A percentile compares a stretch with the other conserved stretches of the same genome.
These are phyloP conservation scores for Odontesthes bonariensis DNA, from an alignment of 2,113 vertebrate species.

Conservation along the genomic window DNA sequence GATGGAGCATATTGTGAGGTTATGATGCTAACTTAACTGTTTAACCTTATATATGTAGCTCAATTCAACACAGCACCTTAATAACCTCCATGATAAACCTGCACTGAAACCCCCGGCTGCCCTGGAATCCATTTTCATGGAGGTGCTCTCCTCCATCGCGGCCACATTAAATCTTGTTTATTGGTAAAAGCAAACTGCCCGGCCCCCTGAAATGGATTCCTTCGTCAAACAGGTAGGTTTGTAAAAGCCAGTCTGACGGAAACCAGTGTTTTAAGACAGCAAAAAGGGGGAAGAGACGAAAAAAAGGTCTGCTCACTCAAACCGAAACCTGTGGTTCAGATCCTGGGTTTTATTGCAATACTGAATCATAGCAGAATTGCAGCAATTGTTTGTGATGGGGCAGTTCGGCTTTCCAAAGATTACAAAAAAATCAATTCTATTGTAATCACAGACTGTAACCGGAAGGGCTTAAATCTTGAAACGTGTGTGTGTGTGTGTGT, in stretches of 20 bases:
- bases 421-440: slow-evolving; percentile 70
- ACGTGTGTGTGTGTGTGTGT: slow-evolving; percentile 9
- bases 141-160: slow-evolving; percentile 50
- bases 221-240: slow-evolving; percentile 39
- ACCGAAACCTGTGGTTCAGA: slow-evolving; percentile 24
- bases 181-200: slow-evolving; percentile 63
- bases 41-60: slow-evolving; percentile 37
- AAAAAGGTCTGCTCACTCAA: slow-evolving; percentile 32
- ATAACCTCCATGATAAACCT: slow-evolving; percentile 64
- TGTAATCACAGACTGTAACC: slow-evolving; percentile 69
- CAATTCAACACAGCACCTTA: slow-evolving; percentile 70
- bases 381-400: slow-evolving; percentile 53
- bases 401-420: slow-evolving; percentile 58
- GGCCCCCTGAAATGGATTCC: slow-evolving; percentile 64
- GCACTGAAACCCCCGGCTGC: slow-evolving; percentile 49
- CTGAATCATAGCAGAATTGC: slow-evolving; percentile 60
- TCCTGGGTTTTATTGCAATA: slow-evolving; percentile 43
- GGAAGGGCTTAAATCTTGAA: slow-evolving; percentile 52
- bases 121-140: slow-evolving; percentile 57
- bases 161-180: slow-evolving; percentile 75
- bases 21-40: slow-evolving; percentile 48
- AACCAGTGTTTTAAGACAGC: slow-evolving; percentile 44
- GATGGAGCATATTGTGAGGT: background rate
- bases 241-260: slow-evolving; percentile 59
- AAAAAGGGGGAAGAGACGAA: background rate